These are phyloP conservation scores for Melipona beecheii DNA, from an alignment of 2,888 invertebrate species.

Conservation along the genomic window DNA sequence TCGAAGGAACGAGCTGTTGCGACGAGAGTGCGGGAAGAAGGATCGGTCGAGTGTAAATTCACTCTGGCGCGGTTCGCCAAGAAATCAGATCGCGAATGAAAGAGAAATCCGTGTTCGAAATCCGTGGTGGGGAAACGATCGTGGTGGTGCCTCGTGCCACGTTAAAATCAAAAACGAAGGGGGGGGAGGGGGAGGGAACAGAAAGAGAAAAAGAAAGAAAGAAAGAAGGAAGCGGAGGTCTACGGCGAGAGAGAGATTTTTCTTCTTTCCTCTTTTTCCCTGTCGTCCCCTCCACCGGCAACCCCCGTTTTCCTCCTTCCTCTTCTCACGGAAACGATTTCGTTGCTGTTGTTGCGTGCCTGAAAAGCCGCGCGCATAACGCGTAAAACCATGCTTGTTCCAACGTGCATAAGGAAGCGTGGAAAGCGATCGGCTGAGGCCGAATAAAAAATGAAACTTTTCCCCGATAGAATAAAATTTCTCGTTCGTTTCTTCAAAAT, in stretches of 20 bases:
- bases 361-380: constrained; percentile 41
- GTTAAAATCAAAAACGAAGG: constrained; percentile 54
- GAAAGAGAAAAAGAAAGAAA: constrained; percentile 18
- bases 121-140: constrained; percentile 33
- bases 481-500: neutral
- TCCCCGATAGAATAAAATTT: neutral
- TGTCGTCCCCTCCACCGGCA: neutral
- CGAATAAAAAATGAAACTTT: constrained; percentile 36
- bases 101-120: constrained; percentile 62
- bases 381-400: constrained; percentile 37
- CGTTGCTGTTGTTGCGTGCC: constrained; percentile 55
- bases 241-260: constrained; percentile 62
- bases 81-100: constrained; percentile 70
- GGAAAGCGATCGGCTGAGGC: constrained; percentile 42
- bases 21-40: neutral
- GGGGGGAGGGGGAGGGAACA: neutral
- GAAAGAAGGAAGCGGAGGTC: constrained; percentile 35
- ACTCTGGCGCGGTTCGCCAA: constrained; percentile 20
- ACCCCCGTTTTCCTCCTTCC: constrained; percentile 20
- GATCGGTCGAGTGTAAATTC: constrained; percentile 26
- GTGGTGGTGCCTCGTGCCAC: constrained; percentile 43
- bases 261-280: constrained; percentile 53
- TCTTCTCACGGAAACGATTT: constrained; percentile 64
- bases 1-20: neutral
- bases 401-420: constrained; percentile 54